A percentile compares a stretch with the other conserved stretches of the same genome.
Evolutionary conservation across 2,113 vertebrate species (phyloP).

Genomic region (Lepidothrix coronata): DNA sequence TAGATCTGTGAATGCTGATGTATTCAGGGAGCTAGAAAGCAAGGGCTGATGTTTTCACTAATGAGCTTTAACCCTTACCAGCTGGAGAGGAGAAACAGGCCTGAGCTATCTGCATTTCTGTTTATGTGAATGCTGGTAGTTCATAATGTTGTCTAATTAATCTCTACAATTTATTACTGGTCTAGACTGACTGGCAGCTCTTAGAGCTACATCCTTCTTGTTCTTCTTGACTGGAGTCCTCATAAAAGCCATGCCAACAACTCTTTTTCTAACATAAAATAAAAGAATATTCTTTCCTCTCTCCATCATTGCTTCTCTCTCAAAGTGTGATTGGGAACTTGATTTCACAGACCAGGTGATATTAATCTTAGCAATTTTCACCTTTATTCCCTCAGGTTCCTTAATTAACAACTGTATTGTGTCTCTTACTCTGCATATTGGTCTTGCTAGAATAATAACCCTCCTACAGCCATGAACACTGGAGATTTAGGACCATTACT

Average conservation of each 20-base stretch:
- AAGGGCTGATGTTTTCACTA: neutral
- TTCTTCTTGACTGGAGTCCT: neutral
- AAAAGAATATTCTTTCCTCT: neutral
- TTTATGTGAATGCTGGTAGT: rapidly evolving
- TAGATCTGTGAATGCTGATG: neutral
- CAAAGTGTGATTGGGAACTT: neutral
- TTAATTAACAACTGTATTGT: neutral
- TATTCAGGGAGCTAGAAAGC: neutral
- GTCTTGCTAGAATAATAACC: neutral
- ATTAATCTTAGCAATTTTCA: neutral
- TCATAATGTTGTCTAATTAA: neutral
- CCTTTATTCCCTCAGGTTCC: neutral
- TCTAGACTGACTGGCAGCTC: neutral
- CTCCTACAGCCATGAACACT: neutral
- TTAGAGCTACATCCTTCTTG: neutral
- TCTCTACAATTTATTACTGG: neutral
- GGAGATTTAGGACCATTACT: neutral
- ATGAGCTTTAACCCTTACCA: neutral
- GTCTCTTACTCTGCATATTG: neutral
- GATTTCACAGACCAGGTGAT: neutral
- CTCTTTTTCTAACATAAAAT: neutral
- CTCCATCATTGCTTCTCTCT: neutral
- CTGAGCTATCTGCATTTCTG: neutral
- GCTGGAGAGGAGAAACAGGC: neutral
- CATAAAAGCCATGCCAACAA: neutral